A percentile compares a stretch with the other conserved stretches of the same genome.
phyloP scores from a whole-genome alignment of 1,140 invertebrate genomes.

The Tetramorium alpestre region DNA sequence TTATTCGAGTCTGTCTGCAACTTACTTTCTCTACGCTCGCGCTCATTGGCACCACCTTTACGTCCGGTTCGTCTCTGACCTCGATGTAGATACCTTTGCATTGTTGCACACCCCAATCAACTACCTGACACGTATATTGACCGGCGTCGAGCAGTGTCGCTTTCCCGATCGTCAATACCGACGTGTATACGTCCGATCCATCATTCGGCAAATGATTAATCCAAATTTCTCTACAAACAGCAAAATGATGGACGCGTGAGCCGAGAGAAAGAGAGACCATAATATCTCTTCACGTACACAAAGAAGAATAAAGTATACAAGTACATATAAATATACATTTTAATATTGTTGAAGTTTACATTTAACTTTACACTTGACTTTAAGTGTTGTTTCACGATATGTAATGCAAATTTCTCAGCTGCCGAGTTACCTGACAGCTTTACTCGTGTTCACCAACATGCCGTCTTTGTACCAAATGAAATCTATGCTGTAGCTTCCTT shows the following conservation, averaged over 20 bases:
- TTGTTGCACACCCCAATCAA: conserved; percentile 91
- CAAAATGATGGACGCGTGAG: background rate
- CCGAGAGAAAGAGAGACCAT: background rate
- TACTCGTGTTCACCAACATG: conserved; percentile 90
- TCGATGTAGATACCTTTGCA: conserved; percentile 90
- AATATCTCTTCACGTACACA: background rate
- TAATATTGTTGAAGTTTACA: background rate
- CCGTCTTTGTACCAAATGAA: conserved; percentile 94
- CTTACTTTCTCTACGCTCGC: conserved; percentile 90
- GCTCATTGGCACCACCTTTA: conserved; percentile 90
- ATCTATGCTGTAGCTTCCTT: conserved; percentile 90
- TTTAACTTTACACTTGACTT: background rate
- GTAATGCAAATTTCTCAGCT: background rate
- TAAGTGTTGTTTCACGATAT: background rate
- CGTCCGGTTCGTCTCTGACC: conserved; percentile 89
- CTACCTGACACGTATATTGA: conserved; percentile 90
- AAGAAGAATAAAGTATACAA: too few relatives aligned
- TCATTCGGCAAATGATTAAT: conserved; percentile 86
- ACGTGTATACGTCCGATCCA: conserved; percentile 89
- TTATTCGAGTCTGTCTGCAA: background rate
- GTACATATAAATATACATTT: background rate
- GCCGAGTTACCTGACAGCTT: conserved; percentile 88
- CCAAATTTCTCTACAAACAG: conserved; percentile 82
- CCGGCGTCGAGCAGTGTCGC: conserved; percentile 90
- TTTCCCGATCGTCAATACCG: conserved; percentile 89